Percentiles rank a stretch among this genome's conserved stretches.
Evolutionary conservation across 2,888 invertebrate genomes (phyloP).

Genomic region (Onchidella celtica): DNA sequence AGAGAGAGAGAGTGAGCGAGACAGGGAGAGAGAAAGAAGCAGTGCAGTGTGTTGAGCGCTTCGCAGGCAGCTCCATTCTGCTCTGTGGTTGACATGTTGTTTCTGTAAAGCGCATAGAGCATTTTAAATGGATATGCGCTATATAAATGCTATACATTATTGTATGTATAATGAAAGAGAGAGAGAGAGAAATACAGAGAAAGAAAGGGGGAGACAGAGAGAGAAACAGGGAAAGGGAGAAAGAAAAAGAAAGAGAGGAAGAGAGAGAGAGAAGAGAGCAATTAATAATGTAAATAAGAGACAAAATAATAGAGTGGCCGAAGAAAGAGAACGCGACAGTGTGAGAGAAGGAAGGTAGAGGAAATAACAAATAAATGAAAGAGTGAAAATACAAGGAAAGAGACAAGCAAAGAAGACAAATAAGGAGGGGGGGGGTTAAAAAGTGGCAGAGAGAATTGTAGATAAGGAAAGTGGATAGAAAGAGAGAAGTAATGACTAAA

Average conservation of each 20-base stretch:
- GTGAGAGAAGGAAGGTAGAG: background rate
- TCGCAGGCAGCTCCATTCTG: no score
- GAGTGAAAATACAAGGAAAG: background rate
- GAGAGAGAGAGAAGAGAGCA: background rate
- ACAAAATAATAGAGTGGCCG: background rate
- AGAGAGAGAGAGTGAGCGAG: no score
- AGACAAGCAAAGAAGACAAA: background rate
- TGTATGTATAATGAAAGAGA: no score
- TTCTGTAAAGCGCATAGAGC: no score
- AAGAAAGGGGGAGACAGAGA: background rate
- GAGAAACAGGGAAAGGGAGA: background rate
- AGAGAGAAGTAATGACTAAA: no score
- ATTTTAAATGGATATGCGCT: no score
- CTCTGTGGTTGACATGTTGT: no score
- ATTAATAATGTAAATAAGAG: background rate
- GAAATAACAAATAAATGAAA: background rate
- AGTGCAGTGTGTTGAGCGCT: no score
- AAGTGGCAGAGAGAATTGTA: background rate
- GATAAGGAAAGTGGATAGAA: no score
- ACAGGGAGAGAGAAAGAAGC: no score
- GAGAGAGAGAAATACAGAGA: background rate
- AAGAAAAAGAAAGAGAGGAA: background rate
- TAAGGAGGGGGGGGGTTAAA: background rate
- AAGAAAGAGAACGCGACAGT: background rate
- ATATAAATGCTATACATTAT: no score